Evolutionary conservation across 2,888 invertebrate genomes (phyloP).

Genomic region (Monoplex corrugatus): DNA sequence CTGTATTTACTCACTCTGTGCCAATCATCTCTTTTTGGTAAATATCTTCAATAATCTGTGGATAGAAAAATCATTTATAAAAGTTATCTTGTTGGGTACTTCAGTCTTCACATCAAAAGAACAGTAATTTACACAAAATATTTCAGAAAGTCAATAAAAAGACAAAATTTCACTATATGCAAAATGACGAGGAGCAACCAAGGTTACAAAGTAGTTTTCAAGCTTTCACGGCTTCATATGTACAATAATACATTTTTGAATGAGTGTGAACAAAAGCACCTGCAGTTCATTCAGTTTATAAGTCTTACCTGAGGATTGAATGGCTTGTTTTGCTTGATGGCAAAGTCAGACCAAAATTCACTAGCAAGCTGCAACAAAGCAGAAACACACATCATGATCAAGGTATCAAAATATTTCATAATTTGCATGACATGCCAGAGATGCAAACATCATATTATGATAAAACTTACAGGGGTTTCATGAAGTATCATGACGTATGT

Average conservation of each 20-base stretch:
- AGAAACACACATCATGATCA: no score
- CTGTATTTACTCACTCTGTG: slow-evolving; percentile 87
- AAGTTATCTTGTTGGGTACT: no score
- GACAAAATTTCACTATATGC: background rate
- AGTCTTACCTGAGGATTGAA: slow-evolving; percentile 75
- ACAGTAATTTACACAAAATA: background rate
- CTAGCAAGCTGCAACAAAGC: slow-evolving; percentile 90
- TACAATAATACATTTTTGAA: background rate
- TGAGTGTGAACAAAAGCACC: no score
- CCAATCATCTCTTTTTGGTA: slow-evolving; percentile 93
- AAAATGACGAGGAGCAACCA: background rate
- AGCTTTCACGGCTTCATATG: background rate
- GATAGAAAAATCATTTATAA: slow-evolving; percentile 13
- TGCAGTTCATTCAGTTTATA: no score
- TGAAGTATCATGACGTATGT: background rate
- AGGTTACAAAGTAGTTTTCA: background rate
- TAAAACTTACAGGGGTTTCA: no score
- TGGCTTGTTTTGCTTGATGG: slow-evolving; percentile 81
- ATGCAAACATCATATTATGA: background rate
- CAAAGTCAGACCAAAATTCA: slow-evolving; percentile 96
- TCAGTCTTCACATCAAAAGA: background rate
- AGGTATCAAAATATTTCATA: no score
- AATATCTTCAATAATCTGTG: slow-evolving; percentile 90
- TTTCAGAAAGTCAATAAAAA: background rate
- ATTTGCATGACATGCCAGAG: background rate